Percentiles rank a stretch among this genome's conserved stretches.
Evolutionary conservation across 2,113 vertebrate genomes (phyloP).

Genomic region (Catharus bicknelli): DNA sequence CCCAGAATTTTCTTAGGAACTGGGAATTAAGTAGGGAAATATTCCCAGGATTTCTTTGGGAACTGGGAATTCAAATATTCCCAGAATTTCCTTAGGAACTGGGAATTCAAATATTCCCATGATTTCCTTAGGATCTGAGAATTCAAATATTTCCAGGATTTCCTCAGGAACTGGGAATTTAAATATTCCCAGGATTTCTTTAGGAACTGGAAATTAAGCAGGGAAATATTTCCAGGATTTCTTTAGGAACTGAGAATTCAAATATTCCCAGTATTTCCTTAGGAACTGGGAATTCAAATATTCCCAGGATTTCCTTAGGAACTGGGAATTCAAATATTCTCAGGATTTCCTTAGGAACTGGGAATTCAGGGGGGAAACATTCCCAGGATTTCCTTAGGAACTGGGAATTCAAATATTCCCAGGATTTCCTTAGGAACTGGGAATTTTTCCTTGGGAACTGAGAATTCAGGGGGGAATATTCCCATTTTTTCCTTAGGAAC

Average conservation of each 20-base stretch:
- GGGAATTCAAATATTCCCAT: neutral
- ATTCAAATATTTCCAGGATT: neutral
- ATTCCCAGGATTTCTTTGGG: neutral
- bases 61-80: neutral
- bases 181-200: neutral
- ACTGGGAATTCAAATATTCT: neutral
- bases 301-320: neutral
- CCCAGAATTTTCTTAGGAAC: neutral
- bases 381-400: neutral
- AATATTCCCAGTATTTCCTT: neutral
- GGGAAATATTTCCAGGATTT: neutral
- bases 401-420: neutral
- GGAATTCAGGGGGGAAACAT: neutral
- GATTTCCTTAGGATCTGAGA: neutral
- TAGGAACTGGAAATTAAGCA: rapidly evolving
- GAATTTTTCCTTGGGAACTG: neutral
- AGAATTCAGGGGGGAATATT: neutral
- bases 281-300: neutral
- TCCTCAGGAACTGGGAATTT: neutral
- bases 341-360: neutral
- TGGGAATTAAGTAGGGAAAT: neutral
- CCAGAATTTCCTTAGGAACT: neutral
- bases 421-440: too few relatives aligned
- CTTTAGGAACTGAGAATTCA: neutral
- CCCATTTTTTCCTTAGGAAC: neutral